Evolutionary conservation across 2,797 vertebrate species (phyloP).

Genomic region (Avahi laniger): DNA sequence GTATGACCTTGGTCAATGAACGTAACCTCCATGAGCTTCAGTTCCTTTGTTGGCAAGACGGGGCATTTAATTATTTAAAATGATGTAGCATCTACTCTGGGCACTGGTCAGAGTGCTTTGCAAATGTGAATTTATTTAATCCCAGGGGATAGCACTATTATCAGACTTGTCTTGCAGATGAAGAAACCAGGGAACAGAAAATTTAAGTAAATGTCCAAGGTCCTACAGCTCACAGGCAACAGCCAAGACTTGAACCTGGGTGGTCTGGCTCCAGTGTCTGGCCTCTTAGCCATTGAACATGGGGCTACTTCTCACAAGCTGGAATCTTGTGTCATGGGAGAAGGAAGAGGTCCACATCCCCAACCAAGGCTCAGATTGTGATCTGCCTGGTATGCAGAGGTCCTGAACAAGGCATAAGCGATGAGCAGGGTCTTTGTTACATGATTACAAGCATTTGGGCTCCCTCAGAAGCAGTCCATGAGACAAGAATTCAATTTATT

Average conservation of each 20-base stretch:
- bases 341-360: not conserved
- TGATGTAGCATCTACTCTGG: not conserved
- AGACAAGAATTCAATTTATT: not conserved
- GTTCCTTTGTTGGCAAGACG: not conserved
- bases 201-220: not conserved
- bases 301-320: not conserved
- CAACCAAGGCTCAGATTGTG: not conserved
- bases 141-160: not conserved
- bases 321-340: not conserved
- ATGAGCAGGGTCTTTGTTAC: not conserved
- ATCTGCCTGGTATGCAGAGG: not conserved
- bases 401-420: not conserved
- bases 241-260: not conserved
- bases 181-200: not conserved
- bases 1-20: not conserved
- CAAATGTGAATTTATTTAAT: not conserved
- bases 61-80: not conserved
- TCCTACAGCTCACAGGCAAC: not conserved
- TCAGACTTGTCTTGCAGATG: not conserved
- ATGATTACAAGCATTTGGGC: not conserved
- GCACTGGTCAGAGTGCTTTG: not conserved
- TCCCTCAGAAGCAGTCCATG: not conserved
- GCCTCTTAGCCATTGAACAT: not conserved
- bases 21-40: slow-evolving; percentile 2
- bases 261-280: not conserved